Evolutionary conservation across 2,797 vertebrate species (phyloP).

Genomic region (Octomys mimax): DNA sequence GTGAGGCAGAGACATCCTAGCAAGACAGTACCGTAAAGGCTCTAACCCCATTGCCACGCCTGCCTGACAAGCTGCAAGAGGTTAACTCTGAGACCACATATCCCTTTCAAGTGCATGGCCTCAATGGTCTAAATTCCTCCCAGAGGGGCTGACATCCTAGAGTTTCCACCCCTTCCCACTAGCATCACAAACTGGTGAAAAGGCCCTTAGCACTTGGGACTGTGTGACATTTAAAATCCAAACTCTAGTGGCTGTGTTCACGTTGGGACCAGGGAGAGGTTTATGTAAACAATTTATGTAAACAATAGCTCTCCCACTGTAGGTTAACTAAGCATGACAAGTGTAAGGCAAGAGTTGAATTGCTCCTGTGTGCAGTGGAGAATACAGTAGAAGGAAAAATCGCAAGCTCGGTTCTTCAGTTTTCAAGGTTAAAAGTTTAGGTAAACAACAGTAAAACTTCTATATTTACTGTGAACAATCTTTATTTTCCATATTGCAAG

Average conservation of each 20-base stretch:
- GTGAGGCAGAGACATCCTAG: background rate
- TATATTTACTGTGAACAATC: background rate
- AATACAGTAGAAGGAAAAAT: background rate
- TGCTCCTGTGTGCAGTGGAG: background rate
- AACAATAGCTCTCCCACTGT: background rate
- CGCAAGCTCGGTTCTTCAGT: background rate
- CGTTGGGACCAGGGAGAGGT: background rate
- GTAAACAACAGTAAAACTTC: background rate
- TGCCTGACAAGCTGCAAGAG: rapidly evolving
- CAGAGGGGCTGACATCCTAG: rapidly evolving
- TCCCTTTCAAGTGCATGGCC: background rate
- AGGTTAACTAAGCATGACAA: background rate
- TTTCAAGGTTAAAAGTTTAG: background rate
- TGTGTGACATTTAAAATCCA: background rate
- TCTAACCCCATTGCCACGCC: background rate
- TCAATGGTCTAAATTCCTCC: background rate
- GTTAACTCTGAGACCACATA: background rate
- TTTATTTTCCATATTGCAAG: background rate
- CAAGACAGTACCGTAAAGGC: background rate
- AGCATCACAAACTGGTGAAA: background rate
- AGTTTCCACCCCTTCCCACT: background rate
- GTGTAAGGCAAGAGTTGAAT: background rate
- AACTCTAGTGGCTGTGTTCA: background rate
- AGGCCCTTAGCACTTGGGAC: background rate
- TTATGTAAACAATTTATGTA: too few species aligned